Percentiles rank a stretch among this genome's conserved stretches.
These are phyloP conservation scores for Scaptomyza flava DNA, from an alignment of 2,888 invertebrate species.

Conservation along the genomic window DNA sequence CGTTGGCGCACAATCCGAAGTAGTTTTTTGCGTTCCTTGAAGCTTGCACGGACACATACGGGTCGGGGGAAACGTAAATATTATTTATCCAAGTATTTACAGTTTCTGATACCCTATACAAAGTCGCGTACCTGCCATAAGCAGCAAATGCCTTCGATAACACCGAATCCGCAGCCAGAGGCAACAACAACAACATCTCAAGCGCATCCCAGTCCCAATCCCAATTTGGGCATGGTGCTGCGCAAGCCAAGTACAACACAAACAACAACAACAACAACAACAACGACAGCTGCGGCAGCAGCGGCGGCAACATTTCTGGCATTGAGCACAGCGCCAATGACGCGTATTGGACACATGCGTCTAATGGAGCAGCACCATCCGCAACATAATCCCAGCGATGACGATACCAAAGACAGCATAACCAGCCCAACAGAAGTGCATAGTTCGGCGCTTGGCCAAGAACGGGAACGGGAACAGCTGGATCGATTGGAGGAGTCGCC, in stretches of 20 bases:
- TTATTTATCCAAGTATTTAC: conserved; percentile 81
- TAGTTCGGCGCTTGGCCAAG: conserved; percentile 59
- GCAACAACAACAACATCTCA: not conserved
- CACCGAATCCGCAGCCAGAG: not conserved
- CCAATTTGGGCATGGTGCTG: conserved; percentile 61
- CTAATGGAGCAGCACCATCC: conserved; percentile 47
- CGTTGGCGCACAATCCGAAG: conserved; percentile 82
- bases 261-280: conserved; percentile 24
- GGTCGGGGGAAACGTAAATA: conserved; percentile 82
- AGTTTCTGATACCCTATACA: conserved; percentile 81
- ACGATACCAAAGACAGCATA: conserved; percentile 75
- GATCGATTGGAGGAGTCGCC: conserved; percentile 40
- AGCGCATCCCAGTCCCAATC: conserved; percentile 2
- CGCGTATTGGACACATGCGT: conserved; percentile 70
- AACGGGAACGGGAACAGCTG: conserved; percentile 38
- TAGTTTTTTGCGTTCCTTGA: conserved; percentile 79
- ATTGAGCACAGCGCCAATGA: conserved; percentile 55
- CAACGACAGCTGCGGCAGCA: not conserved
- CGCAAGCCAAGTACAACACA: conserved; percentile 66
- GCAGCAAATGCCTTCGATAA: conserved; percentile 25
- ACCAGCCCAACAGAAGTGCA: conserved; percentile 60
- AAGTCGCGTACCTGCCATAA: conserved; percentile 73
- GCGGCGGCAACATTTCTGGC: conserved; percentile 33
- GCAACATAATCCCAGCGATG: conserved; percentile 25
- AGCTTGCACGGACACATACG: conserved; percentile 78